Evolutionary conservation across 2,797 vertebrate genomes (phyloP).

Genomic region (Liasis olivaceus): DNA sequence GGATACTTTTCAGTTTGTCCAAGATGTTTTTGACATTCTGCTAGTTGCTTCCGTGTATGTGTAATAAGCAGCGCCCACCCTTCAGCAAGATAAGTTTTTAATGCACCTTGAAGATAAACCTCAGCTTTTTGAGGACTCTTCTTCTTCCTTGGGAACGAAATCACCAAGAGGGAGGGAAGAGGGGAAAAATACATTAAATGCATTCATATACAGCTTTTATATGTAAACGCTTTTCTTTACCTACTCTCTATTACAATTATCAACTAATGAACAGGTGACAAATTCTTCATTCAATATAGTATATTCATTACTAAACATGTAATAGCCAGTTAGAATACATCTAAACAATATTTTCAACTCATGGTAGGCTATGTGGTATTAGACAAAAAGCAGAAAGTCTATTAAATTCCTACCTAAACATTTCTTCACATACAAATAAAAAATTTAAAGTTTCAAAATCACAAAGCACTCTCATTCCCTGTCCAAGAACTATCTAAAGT

Average conservation of each 20-base stretch:
- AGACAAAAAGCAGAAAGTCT: background rate
- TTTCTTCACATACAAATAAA: background rate
- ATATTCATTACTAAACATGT: background rate
- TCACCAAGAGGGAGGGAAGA: constrained; percentile 1
- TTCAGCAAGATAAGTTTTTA: constrained; percentile 90
- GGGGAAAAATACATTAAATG: background rate
- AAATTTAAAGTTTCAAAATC: background rate
- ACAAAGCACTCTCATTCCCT: background rate
- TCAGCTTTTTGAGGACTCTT: constrained; percentile 89
- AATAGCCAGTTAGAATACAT: background rate
- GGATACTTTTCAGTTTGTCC: constrained; percentile 94
- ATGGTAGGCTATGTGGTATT: background rate
- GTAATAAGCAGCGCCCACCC: constrained; percentile 92
- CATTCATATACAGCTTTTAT: background rate
- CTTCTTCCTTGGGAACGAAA: constrained; percentile 82
- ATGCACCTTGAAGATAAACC: constrained; percentile 86
- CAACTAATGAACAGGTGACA: background rate
- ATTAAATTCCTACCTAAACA: background rate
- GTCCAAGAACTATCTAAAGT: background rate
- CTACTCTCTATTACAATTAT: background rate
- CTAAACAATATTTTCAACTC: background rate
- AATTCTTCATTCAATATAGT: background rate
- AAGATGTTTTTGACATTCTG: constrained; percentile 92
- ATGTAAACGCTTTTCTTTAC: background rate
- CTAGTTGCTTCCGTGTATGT: constrained; percentile 92